Percentiles rank a stretch among this genome's conserved stretches.
phyloP scores from a whole-genome alignment of 2,797 vertebrate genomes.

The Borostomias antarcticus region DNA sequence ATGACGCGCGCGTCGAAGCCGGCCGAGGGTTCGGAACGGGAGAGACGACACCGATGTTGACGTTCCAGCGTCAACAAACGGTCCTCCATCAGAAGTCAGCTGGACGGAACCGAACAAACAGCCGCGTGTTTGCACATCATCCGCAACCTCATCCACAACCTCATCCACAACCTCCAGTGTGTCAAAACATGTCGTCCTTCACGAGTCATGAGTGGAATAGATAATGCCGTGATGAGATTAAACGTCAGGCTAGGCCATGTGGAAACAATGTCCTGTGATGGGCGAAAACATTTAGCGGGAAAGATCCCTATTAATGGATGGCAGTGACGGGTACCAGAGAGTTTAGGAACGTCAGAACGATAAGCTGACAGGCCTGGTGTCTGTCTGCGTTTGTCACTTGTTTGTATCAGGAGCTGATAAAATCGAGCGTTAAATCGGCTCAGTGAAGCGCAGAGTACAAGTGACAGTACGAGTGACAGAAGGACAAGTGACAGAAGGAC shows the following conservation, averaged over 20 bases:
- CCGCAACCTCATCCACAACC: too few relatives aligned
- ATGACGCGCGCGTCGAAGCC: not conserved
- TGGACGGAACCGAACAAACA: slow-evolving; percentile 33
- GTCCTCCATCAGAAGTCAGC: slow-evolving; percentile 27
- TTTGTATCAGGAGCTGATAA: too few relatives aligned
- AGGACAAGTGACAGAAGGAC: too few relatives aligned
- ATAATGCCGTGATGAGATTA: not conserved
- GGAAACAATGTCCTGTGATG: not conserved
- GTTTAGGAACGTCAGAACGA: not conserved
- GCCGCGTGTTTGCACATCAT: too few relatives aligned
- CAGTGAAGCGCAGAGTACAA: too few relatives aligned
- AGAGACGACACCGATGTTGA: slow-evolving; percentile 19
- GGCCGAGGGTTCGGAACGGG: slow-evolving; percentile 6
- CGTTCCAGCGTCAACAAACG: slow-evolving; percentile 24
- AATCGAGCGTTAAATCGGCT: too few relatives aligned
- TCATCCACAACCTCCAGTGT: slow-evolving; percentile 19
- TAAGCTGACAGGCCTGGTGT: not conserved
- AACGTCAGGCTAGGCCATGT: too few relatives aligned
- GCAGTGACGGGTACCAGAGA: not conserved
- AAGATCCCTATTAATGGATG: not conserved
- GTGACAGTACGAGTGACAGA: too few relatives aligned
- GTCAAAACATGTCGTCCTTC: slow-evolving; percentile 1
- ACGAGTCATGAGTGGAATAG: slow-evolving; percentile 11
- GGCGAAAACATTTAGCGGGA: not conserved
- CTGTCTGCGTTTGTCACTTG: too few relatives aligned